phyloP scores from a whole-genome alignment of 53 echinoderm and acorn worm genomes.

The Astropecten irregularis region DNA sequence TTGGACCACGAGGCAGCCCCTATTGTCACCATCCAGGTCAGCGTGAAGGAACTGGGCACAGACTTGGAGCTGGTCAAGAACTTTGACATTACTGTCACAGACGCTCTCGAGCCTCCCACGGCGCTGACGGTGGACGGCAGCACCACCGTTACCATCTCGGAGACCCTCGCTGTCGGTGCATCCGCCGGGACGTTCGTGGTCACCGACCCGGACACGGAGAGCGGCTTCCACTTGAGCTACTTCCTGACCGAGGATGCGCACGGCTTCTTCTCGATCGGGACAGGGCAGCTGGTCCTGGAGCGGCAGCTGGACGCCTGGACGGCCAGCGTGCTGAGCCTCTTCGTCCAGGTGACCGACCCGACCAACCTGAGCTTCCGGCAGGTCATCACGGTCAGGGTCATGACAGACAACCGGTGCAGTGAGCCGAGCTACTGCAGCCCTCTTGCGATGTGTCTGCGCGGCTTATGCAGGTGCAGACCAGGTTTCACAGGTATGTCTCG shows the following conservation, averaged over 20 bases:
- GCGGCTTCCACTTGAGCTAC: slow-evolving; percentile 36
- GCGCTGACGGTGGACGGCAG: slow-evolving; percentile 59
- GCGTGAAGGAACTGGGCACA: slow-evolving; percentile 46
- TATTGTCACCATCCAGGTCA: slow-evolving; percentile 49
- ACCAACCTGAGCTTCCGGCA: slow-evolving; percentile 42
- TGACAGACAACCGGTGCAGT: slow-evolving; percentile 50
- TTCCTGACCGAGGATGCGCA: background rate
- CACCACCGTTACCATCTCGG: slow-evolving; percentile 40
- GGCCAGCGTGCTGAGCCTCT: slow-evolving; percentile 25
- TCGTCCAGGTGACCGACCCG: slow-evolving; percentile 44
- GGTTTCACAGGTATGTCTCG: slow-evolving; percentile 65
- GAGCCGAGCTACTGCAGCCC: slow-evolving; percentile 49
- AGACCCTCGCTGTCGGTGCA: slow-evolving; percentile 28
- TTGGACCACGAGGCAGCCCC: slow-evolving; percentile 59
- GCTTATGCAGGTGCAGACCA: slow-evolving; percentile 48
- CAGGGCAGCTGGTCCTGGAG: slow-evolving; percentile 12
- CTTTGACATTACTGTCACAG: slow-evolving; percentile 51
- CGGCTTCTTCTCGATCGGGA: slow-evolving; percentile 29
- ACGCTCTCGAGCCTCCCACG: slow-evolving; percentile 56
- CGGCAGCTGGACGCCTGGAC: slow-evolving; percentile 53
- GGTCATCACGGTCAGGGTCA: slow-evolving; percentile 47
- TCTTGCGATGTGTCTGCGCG: slow-evolving; percentile 53
- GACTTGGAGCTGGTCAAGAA: slow-evolving; percentile 45
- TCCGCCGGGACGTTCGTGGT: slow-evolving; percentile 34
- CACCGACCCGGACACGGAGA: slow-evolving; percentile 43